Evolutionary conservation across 2,888 invertebrate genomes (phyloP).

Genomic region (Tetropium fuscum): DNA sequence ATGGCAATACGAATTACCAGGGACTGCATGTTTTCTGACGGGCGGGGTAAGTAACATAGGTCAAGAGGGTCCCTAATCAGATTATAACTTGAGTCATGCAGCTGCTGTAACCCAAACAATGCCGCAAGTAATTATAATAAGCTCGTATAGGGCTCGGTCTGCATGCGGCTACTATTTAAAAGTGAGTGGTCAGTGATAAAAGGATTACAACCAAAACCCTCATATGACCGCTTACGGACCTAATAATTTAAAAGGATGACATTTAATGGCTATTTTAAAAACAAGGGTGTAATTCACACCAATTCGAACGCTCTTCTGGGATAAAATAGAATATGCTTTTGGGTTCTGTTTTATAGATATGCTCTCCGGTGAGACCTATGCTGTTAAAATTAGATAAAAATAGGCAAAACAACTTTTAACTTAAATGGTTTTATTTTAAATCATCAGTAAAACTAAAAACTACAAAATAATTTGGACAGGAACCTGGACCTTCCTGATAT

Average conservation of each 20-base stretch:
- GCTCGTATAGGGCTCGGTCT: constrained; percentile 12
- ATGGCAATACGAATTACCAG: constrained; percentile 7
- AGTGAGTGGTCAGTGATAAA: constrained; percentile 15
- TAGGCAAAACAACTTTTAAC: too few species aligned
- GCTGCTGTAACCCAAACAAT: constrained; percentile 46
- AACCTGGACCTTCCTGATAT: too few species aligned
- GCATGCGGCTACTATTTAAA: constrained; percentile 8
- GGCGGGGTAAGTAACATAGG: constrained; percentile 25
- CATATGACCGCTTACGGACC: background rate
- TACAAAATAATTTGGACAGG: too few species aligned
- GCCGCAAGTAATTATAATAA: constrained; percentile 47
- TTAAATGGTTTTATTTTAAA: too few species aligned
- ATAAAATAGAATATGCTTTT: too few species aligned
- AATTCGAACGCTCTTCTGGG: too few species aligned
- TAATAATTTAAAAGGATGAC: constrained; percentile 6
- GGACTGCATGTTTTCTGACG: constrained; percentile 20
- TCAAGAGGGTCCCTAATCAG: constrained; percentile 45
- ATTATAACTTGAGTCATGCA: constrained; percentile 47
- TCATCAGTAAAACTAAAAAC: too few species aligned
- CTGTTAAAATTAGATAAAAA: too few species aligned
- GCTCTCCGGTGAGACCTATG: too few species aligned
- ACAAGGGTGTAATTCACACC: constrained; percentile 10
- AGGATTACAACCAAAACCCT: constrained; percentile 6
- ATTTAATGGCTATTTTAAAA: constrained; percentile 4
- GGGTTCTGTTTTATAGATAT: too few species aligned